Evolutionary conservation across 2,888 invertebrate genomes (phyloP), one percentile per base, ranked within the genome.

Genomic region (Acanthacorydalis orientalis): DNA sequence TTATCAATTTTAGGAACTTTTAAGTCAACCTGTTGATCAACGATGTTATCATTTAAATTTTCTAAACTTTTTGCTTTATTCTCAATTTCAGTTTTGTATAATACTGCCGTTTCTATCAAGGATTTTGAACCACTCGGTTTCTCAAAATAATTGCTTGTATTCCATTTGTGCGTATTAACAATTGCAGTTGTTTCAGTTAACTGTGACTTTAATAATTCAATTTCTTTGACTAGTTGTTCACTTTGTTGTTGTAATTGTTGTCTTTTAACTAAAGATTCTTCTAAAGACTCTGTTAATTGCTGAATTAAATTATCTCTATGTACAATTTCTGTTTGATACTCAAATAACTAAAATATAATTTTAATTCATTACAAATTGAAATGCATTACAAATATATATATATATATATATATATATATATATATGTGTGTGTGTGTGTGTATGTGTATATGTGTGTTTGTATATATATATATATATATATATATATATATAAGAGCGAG

Each of bases 271-370:
- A 78, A 64, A 1, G 81, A 78, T 58, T 78, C 75, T 63, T 83
- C 76, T 56, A 86, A 69, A 32, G 83, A 78, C 56, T 77, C 69
- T 52, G 77, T 80, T 49, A 86, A 69, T 64, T 83, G 77, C 57
- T 78, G 75, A 54, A 86, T 85, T 57, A 81, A 63, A 55, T 74
- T 72, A 59, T 85, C 82, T 57, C 84, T 78, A 54, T 78, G 74
- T 10, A 70, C 68, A 49, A 86, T 68, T 55, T 80, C 80, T 56
- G 70, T 72, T 62, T 83, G 80, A 62, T 79, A 82, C 64, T 85
- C 82, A 62, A 78, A 72, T 57, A 82, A 71, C 83, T 84, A 65
- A 60, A 73, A 73, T 59, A 48, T 47, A 51, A 53, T 40, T 12
- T 23, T 16, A 16, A 16, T 35, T 23, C n/a, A 41, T 41, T 41